These are phyloP conservation scores for Dendroctonus valens DNA, from an alignment of 1,140 invertebrate species.

Conservation along the genomic window DNA sequence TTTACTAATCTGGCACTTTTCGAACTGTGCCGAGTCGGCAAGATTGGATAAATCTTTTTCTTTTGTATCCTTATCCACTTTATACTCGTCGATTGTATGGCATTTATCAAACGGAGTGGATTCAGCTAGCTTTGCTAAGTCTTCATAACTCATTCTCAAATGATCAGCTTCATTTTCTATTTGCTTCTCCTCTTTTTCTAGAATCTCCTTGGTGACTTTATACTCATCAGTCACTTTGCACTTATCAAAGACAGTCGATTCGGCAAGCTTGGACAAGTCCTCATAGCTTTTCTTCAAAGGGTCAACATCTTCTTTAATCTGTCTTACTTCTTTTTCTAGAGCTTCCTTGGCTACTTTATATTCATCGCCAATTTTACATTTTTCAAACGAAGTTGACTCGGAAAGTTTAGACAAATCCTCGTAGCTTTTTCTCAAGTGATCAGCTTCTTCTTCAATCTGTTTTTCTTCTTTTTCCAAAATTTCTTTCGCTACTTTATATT, in stretches of 20 bases:
- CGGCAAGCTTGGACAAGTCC: conserved; percentile 6
- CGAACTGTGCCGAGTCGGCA: not conserved
- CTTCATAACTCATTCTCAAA: conserved; percentile 23
- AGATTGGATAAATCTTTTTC: conserved; percentile 3
- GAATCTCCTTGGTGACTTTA: conserved; percentile 6
- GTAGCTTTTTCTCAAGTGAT: not conserved
- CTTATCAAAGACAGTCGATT: conserved; percentile 17
- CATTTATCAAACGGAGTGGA: conserved; percentile 33
- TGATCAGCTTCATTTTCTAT: conserved; percentile 23
- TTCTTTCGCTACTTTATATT: conserved; percentile 15
- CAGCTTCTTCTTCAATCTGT: conserved; percentile 29
- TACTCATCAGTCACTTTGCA: conserved; percentile 7
- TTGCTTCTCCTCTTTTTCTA: conserved; percentile 23
- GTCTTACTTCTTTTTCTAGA: conserved; percentile 13
- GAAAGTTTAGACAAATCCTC: conserved; percentile 28
- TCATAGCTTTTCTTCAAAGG: conserved; percentile 21
- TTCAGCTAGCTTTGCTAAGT: conserved; percentile 30
- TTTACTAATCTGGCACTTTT: no score
- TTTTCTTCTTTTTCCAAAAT: conserved; percentile 28
- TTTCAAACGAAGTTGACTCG: conserved; percentile 32
- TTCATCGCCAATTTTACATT: conserved; percentile 15
- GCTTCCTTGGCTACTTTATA: not conserved
- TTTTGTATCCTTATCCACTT: conserved; percentile 12
- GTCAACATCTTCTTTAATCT: conserved; percentile 27
- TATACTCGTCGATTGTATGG: not conserved